These are phyloP conservation scores for Ganaspis sp. DNA, from an alignment of 1,140 invertebrate genomes.

Conservation along the genomic window DNA sequence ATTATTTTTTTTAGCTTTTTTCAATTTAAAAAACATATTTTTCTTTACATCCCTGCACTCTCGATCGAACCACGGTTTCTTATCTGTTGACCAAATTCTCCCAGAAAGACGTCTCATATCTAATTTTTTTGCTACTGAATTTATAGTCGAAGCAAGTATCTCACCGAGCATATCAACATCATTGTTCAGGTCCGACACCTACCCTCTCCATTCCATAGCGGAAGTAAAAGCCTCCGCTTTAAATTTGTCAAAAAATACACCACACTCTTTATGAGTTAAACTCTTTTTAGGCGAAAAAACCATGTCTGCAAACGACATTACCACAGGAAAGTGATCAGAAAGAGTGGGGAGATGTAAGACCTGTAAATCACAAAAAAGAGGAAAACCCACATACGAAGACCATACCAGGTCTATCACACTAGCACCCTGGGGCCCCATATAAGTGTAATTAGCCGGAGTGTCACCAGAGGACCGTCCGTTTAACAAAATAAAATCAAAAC, in stretches of 20 bases:
- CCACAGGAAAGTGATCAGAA: background rate
- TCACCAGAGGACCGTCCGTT: background rate
- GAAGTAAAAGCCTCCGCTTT: background rate
- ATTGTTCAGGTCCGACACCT: background rate
- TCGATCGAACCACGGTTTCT: background rate
- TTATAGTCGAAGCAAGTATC: background rate
- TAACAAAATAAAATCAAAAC: background rate
- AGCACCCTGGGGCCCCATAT: background rate
- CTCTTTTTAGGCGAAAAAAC: background rate
- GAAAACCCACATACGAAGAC: background rate
- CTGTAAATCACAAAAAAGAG: background rate
- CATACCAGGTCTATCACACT: background rate
- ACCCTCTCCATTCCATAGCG: background rate
- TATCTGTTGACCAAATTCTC: background rate
- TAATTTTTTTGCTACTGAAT: background rate
- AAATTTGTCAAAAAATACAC: background rate
- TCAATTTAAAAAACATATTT: background rate
- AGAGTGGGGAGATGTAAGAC: background rate
- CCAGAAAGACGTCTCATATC: background rate
- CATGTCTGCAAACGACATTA: background rate
- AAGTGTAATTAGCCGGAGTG: background rate
- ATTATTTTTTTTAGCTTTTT: background rate
- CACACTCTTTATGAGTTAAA: background rate
- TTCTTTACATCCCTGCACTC: background rate
- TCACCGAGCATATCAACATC: background rate